These are phyloP conservation scores for Dermolepida albohirtum DNA, from an alignment of 2,888 invertebrate genomes.

Conservation along the genomic window DNA sequence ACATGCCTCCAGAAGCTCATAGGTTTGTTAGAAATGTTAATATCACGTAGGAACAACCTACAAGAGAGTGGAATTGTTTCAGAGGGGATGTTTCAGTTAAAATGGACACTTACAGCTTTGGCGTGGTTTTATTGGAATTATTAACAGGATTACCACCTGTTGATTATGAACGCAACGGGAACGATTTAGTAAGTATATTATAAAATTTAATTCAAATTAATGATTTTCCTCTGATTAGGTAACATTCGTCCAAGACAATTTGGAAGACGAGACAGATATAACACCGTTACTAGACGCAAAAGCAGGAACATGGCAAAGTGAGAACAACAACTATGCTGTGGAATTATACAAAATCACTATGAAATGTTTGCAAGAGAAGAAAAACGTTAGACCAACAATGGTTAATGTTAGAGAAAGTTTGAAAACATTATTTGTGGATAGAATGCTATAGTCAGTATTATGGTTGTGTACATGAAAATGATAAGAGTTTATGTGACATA, in stretches of 20 bases:
- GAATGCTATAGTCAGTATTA: neutral
- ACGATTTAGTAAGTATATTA: slow-evolving; percentile 66
- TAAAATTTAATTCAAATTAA: too few species aligned
- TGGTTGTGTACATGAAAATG: too few species aligned
- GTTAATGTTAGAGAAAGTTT: slow-evolving; percentile 61
- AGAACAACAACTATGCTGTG: slow-evolving; percentile 63
- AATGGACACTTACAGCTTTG: slow-evolving; percentile 82
- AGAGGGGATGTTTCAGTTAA: slow-evolving; percentile 78
- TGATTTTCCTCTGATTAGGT: too few species aligned
- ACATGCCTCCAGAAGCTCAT: slow-evolving; percentile 83
- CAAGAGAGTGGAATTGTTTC: slow-evolving; percentile 26
- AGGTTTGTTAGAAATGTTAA: slow-evolving; percentile 47
- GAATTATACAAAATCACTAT: slow-evolving; percentile 69
- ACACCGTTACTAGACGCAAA: slow-evolving; percentile 67
- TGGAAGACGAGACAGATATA: neutral
- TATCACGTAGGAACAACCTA: neutral
- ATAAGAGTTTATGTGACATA: too few species aligned
- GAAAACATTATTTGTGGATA: neutral
- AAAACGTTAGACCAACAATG: slow-evolving; percentile 71
- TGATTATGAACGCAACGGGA: slow-evolving; percentile 69
- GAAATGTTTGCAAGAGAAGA: slow-evolving; percentile 69
- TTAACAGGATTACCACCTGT: slow-evolving; percentile 77
- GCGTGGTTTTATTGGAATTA: slow-evolving; percentile 80
- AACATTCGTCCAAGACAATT: too few species aligned
- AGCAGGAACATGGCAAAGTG: slow-evolving; percentile 67